A percentile compares a stretch with the other conserved stretches of the same genome.
Evolutionary conservation across 1,140 invertebrate genomes (phyloP).

Genomic region (Brachystomella parvula): DNA sequence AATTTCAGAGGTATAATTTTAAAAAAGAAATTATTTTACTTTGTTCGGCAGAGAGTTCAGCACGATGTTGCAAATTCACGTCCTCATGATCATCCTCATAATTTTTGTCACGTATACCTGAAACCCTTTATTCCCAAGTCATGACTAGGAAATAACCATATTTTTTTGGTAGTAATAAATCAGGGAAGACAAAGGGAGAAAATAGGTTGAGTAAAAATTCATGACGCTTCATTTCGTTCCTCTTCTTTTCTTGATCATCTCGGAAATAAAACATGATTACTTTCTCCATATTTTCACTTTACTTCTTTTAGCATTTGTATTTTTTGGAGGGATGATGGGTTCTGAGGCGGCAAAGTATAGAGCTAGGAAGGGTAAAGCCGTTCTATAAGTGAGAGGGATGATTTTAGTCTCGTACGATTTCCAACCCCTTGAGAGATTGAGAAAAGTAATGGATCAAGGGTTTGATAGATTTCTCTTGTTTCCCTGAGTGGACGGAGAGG

Average conservation of each 20-base stretch:
- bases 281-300: conserved; percentile 7
- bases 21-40: no score
- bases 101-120: conserved; percentile 34
- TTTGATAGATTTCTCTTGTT: conserved; percentile 35
- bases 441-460: conserved; percentile 22
- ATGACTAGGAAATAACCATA: conserved; percentile 36
- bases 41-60: no score
- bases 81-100: conserved; percentile 2
- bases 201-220: conserved; percentile 13
- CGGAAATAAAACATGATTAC: neutral
- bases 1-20: no score
- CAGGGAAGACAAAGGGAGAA: conserved; percentile 16
- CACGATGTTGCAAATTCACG: neutral
- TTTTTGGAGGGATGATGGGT: neutral
- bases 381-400: neutral
- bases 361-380: neutral
- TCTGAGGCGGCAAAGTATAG: neutral
- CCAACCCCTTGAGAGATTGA: neutral
- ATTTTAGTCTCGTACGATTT: neutral
- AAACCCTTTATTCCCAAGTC: conserved; percentile 32
- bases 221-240: conserved; percentile 15
- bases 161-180: conserved; percentile 35
- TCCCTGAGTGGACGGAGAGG: conserved; percentile 8
- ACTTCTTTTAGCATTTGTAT: neutral
- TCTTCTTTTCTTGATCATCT: neutral